These are phyloP conservation scores for Acrocephalus kingi DNA, from an alignment of 2,113 vertebrate species.

Conservation along the genomic window DNA sequence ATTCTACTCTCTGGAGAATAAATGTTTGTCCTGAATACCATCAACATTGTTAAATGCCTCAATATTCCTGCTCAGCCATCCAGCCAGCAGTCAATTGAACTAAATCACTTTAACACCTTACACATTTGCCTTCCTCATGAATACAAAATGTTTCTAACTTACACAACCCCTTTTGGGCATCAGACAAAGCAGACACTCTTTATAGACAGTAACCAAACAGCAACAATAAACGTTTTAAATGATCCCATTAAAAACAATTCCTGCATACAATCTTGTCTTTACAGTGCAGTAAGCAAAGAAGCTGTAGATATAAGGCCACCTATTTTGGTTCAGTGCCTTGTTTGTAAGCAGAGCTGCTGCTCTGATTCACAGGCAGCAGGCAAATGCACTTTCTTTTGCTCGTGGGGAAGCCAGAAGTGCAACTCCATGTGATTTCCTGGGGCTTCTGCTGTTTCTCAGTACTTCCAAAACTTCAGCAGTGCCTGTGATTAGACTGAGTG, in stretches of 20 bases:
- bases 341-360: constrained; percentile 30
- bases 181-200: constrained; percentile 47
- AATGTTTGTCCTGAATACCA: constrained; percentile 82
- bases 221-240: constrained; percentile 56
- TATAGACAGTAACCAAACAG: constrained; percentile 61
- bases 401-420: not conserved
- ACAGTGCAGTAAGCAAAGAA: constrained; percentile 26
- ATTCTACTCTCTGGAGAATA: constrained; percentile 78
- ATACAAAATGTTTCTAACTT: constrained; percentile 74
- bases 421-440: not conserved
- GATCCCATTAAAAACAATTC: constrained; percentile 55
- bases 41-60: constrained; percentile 83
- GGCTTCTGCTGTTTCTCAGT: not conserved
- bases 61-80: constrained; percentile 83
- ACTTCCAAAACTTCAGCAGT: not conserved
- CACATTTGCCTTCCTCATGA: constrained; percentile 78
- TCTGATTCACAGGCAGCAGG: not conserved
- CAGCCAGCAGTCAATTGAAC: constrained; percentile 80
- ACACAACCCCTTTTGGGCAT: constrained; percentile 54
- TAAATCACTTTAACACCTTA: constrained; percentile 78
- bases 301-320: not conserved
- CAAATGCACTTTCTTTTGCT: not conserved
- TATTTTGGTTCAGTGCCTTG: not conserved
- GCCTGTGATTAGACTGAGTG: not conserved
- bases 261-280: constrained; percentile 33